Evolutionary conservation across 2,113 vertebrate species (phyloP), one percentile per base, ranked within the genome.

Genomic region (Ranitomeya imitator): DNA sequence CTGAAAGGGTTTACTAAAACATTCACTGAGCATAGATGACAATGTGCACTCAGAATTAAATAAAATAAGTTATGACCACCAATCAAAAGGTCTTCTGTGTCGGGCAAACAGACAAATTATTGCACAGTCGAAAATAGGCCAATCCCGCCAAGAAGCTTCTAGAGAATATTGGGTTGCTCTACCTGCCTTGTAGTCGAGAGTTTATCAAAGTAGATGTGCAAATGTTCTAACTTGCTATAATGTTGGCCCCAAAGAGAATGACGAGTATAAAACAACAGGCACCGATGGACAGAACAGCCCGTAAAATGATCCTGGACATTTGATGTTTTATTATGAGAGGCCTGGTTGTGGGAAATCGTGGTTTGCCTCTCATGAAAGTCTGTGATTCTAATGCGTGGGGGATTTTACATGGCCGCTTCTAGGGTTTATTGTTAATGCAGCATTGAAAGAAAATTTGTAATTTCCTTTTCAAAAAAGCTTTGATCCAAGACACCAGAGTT

Each of bases 241-340:
- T 3, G 52, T 74, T 12, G 79, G 86, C 45, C 69, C 26, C 69
- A 88, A 57, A 83, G 79, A 77, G 63, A 77, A 88, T 88, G 86
- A 83, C 65, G 0, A 74, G 79, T 51, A 60, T 55, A 88, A 76
- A 83, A 52, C 31, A 18, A 16, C 71, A 57, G 59, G 45, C 59
- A 31, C 55, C 63, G 54, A 31, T n/a, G 79, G 77, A 67, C 57
- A n/a, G 13, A 86, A 9, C 37, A 65, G 79, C 80, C 57, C 10
- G 31, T 65, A 83, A 88, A 87, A 77, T 19, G 18, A 37, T 60
- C 57, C 67, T 21, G 21, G 69, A 61, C 31, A 23, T 77, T 88
- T 88, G 80, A 88, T 26, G 80, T 88, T 88, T 88, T 88, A 83
- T 83, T 63, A 59, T 65, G 21, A 83, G 51, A 45, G 79, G 37